phyloP scores from a whole-genome alignment of 2,888 invertebrate species.

The Neoascia interrupta region DNA sequence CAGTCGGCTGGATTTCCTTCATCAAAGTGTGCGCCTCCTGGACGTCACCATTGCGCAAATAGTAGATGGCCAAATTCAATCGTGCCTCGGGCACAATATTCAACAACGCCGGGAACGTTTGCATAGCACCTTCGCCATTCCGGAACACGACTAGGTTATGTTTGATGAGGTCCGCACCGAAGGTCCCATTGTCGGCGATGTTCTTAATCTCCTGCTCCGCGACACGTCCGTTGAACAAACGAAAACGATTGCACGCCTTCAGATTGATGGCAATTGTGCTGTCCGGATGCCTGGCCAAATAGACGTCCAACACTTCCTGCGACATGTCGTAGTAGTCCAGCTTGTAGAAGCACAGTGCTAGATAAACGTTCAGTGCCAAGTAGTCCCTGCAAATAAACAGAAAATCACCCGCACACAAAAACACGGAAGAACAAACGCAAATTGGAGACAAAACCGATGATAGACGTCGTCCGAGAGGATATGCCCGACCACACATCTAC shows the following conservation, averaged over 20 bases:
- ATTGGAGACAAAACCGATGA: constrained; percentile 27
- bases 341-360: constrained; percentile 98
- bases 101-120: constrained; percentile 92
- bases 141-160: constrained; percentile 98
- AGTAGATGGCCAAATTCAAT: constrained; percentile 96
- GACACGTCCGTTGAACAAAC: constrained; percentile 95
- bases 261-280: constrained; percentile 97
- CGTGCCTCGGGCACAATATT: constrained; percentile 98
- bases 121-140: constrained; percentile 95
- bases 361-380: constrained; percentile 97
- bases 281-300: constrained; percentile 93
- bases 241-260: constrained; percentile 87
- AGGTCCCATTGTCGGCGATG: constrained; percentile 88
- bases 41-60: constrained; percentile 93
- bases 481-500: background rate
- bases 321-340: constrained; percentile 99
- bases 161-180: constrained; percentile 94
- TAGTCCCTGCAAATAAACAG: constrained; percentile 84
- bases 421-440: constrained; percentile 38
- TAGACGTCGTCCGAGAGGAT: background rate
- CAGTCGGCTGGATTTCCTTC: constrained; percentile 94
- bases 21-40: constrained; percentile 93
- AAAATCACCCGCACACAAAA: background rate
- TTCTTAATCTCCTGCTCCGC: constrained; percentile 95
- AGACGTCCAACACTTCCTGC: constrained; percentile 96